Conservation (phyloP, 2,888 invertebrate species). For the Yponomeuta sedellus region DNA sequence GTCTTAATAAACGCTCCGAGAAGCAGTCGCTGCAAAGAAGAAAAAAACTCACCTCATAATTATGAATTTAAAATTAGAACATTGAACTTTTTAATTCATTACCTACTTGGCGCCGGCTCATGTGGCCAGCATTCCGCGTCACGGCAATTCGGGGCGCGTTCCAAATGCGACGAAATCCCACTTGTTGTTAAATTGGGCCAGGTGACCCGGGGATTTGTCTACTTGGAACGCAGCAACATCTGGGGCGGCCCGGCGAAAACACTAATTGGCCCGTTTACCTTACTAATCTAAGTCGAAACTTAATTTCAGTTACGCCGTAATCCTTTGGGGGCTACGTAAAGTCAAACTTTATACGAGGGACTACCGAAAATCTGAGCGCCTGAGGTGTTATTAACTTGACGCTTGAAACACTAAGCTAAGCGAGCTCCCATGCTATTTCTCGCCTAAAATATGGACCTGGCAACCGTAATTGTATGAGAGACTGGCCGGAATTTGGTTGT, state of each 20-base stretch:
- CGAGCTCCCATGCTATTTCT: too few relatives aligned
- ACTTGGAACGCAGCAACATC: conserved; percentile 8
- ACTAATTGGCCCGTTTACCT: conserved; percentile 68
- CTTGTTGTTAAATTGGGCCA: background rate
- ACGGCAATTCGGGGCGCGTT: background rate
- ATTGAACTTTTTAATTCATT: background rate
- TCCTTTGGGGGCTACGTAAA: conserved; percentile 24
- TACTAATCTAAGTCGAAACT: conserved; percentile 63
- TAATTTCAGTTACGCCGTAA: conserved; percentile 53
- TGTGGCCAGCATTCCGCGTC: background rate
- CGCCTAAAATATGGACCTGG: too few relatives aligned
- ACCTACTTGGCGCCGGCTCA: background rate
- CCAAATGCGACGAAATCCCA: background rate
- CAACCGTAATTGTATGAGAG: background rate
- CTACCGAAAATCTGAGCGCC: background rate
- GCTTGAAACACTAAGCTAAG: too few relatives aligned
- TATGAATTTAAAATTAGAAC: background rate
- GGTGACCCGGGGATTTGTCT: conserved; percentile 8
- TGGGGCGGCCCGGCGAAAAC: conserved; percentile 30
- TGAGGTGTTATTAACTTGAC: too few relatives aligned
- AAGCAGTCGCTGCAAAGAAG: too few relatives aligned
- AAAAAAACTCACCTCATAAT: too few relatives aligned
- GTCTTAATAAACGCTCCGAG: too few relatives aligned
- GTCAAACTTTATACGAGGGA: background rate
- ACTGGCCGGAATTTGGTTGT: background rate